phyloP scores from a whole-genome alignment of 2,113 vertebrate species.

The Prochilodus magdalenae region DNA sequence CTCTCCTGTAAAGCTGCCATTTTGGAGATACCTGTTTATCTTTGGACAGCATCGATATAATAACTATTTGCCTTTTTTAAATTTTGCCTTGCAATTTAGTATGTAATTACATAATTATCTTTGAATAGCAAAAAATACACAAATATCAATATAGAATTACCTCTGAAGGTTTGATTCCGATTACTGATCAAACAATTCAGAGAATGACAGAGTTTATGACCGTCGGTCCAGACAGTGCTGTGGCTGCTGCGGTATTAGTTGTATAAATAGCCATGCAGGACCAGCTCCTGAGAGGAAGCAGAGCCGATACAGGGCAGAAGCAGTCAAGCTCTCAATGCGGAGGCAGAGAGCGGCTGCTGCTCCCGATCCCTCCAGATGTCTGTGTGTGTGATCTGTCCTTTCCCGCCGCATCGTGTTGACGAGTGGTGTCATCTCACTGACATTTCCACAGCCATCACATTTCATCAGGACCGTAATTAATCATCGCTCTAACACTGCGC shows the following conservation, averaged over 20 bases:
- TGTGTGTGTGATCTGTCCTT: conserved; percentile 59
- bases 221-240: conserved; percentile 5
- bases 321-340: conserved; percentile 27
- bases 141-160: conserved; percentile 5
- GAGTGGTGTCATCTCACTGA: conserved; percentile 72
- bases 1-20: no score
- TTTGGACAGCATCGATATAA: no score
- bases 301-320: conserved; percentile 19
- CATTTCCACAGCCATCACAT: conserved; percentile 74
- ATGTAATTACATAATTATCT: neutral
- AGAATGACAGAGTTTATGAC: conserved; percentile 26
- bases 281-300: conserved; percentile 24
- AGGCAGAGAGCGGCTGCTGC: conserved; percentile 49
- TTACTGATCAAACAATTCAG: neutral
- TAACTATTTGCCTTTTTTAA: no score
- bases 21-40: no score
- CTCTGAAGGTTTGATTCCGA: neutral
- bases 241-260: conserved; percentile 24
- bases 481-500: conserved; percentile 70
- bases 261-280: conserved; percentile 47
- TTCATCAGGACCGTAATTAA: conserved; percentile 78
- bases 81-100: no score
- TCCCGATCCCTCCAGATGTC: conserved; percentile 66
- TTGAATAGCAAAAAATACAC: neutral
- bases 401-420: conserved; percentile 59